These are phyloP conservation scores for Arctia plantaginis DNA, from an alignment of 2,888 invertebrate genomes.

Conservation along the genomic window DNA sequence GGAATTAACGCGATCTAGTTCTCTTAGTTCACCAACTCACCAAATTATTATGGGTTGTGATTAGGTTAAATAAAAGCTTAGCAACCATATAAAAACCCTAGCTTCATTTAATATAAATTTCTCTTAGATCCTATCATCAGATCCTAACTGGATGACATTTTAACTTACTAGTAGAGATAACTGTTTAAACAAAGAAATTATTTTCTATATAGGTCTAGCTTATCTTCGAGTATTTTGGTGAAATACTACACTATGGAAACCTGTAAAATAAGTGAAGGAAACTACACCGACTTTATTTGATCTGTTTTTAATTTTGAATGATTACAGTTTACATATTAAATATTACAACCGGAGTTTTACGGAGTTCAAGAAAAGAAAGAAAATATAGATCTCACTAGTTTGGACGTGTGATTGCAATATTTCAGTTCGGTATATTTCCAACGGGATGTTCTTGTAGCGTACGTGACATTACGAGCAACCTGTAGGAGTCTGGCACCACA, in stretches of 20 bases:
- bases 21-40: neutral
- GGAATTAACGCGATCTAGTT: too few relatives aligned
- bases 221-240: too few relatives aligned
- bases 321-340: neutral
- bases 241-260: too few relatives aligned
- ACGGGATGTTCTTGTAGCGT: neutral
- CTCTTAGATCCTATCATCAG: too few relatives aligned
- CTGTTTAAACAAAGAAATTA: too few relatives aligned
- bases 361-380: neutral
- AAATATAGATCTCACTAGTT: neutral
- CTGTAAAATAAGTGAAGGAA: too few relatives aligned
- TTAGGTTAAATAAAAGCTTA: neutral
- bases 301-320: neutral
- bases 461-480: conserved; percentile 22
- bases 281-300: too few relatives aligned
- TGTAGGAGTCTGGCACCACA: conserved; percentile 17
- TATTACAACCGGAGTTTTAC: neutral
- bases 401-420: conserved; percentile 9
- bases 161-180: too few relatives aligned
- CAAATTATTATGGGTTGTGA: neutral
- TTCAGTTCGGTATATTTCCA: conserved; percentile 1
- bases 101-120: too few relatives aligned
- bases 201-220: too few relatives aligned
- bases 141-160: too few relatives aligned
- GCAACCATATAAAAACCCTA: too few relatives aligned